A percentile compares a stretch with the other conserved stretches of the same genome.
Evolutionary conservation across 2,113 vertebrate species (phyloP).

Genomic region (Anolis sagrei): DNA sequence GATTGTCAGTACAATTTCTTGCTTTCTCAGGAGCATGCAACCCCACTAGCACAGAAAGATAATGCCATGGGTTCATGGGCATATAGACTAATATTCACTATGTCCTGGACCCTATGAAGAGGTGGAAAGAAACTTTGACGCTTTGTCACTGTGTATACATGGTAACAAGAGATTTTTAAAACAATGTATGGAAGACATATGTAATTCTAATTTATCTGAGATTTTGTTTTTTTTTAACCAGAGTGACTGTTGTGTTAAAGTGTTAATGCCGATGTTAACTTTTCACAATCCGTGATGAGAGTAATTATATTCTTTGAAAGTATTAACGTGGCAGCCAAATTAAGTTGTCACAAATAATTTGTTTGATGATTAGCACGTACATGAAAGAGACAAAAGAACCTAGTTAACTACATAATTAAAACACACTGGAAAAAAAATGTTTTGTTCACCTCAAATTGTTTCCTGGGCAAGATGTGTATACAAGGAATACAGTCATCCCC

Average conservation of each 20-base stretch:
- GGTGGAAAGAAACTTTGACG: background rate
- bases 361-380: constrained; percentile 1
- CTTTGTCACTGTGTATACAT: background rate
- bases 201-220: constrained; percentile 30
- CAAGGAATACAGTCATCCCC: background rate
- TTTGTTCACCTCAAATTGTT: constrained; percentile 19
- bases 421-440: background rate
- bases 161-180: constrained; percentile 3
- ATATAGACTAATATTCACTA: background rate
- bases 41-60: too few relatives aligned
- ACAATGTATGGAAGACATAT: constrained; percentile 10
- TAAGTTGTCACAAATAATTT: constrained; percentile 45
- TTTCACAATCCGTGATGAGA: constrained; percentile 30
- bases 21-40: too few relatives aligned
- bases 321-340: constrained; percentile 34
- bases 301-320: constrained; percentile 45
- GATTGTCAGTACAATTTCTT: too few relatives aligned
- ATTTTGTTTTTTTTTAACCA: constrained; percentile 39
- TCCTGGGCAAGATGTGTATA: background rate
- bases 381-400: constrained; percentile 29
- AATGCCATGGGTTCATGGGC: too few relatives aligned
- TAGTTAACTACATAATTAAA: constrained; percentile 28
- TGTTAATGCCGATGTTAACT: constrained; percentile 41
- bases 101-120: background rate
- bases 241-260: background rate